Conservation (phyloP, 2,113 vertebrate species). For the Balaenoptera acutorostrata region DNA sequence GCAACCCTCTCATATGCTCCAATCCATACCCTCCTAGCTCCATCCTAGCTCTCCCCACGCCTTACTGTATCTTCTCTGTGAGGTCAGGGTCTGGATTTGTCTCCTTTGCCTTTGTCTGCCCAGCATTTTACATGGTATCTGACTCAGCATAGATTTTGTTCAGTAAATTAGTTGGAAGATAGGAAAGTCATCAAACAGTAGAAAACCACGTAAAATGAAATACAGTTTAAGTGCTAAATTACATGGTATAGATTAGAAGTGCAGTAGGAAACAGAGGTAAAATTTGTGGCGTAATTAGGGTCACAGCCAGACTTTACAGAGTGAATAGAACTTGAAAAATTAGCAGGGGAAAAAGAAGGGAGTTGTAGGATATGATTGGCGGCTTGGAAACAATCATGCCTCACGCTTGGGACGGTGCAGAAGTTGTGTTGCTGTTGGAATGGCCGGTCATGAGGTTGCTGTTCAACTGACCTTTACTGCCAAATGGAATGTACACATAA, state of each 20-base stretch:
- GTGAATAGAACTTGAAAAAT: neutral
- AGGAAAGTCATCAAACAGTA: neutral
- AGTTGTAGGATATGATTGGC: too few relatives aligned
- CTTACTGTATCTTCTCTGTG: neutral
- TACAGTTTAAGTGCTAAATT: neutral
- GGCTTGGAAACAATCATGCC: neutral
- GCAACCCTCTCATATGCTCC: accelerated
- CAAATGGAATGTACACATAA: neutral
- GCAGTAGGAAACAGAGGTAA: neutral
- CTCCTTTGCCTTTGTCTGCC: neutral
- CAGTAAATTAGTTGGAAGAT: neutral
- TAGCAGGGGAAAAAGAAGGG: neutral
- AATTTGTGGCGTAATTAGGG: neutral
- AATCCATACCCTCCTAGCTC: neutral
- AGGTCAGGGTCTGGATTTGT: neutral
- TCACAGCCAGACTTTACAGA: neutral
- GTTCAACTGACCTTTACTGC: neutral
- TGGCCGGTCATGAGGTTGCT: neutral
- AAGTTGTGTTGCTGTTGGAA: neutral
- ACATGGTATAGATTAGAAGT: neutral
- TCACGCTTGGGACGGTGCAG: neutral
- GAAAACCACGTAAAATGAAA: neutral
- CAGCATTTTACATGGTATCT: neutral
- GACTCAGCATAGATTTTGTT: neutral
- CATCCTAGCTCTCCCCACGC: neutral